Evolutionary conservation across 2,113 vertebrate species (phyloP), one percentile per base, ranked within the genome.

Genomic region (Podiceps cristatus): DNA sequence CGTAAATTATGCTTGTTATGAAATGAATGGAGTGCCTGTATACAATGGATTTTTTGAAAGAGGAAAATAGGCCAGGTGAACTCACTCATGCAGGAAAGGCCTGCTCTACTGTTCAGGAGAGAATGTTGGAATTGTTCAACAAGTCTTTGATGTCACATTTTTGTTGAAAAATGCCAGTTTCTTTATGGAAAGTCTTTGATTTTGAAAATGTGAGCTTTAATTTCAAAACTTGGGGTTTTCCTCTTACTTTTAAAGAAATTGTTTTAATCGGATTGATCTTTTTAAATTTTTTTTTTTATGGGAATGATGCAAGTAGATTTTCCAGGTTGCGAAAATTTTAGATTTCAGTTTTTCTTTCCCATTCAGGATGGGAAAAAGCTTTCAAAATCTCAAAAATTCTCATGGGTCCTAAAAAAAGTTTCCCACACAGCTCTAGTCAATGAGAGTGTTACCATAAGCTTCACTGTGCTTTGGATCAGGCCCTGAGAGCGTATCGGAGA

Each of bases 401-500:
- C 84, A 8, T 85, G 81, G 62, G 74, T 72, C 63, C 64, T 58
- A 5, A 66, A 62, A 18, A 40, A 49, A 27, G 42, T 69, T 96
- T 97, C 93, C 93, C 95, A 95, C 84, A 66, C 28, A 73, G 37
- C 66, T 91, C 42, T 40, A 73, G 93, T 97, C 91, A 90, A 92
- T 87, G 89, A 56, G 83, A 95, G 88, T n/a, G 28, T 96, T 97
- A 96, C 64, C 52, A 56, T 93, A 94, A 95, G 94, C 83, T 95
- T 91, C 58, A 29, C 58, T 55, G 40, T 82, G 74, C 69, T 25
- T 97, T 83, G 94, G 80, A 95, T 88, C 67, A 90, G 84, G 84
- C 87, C 62, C 91, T 88, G 91, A 90, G 95, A 97, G 86, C 13
- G 4, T 91, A 97, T 95, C 4, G 10, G 90, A 90, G 83, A 72